Percentiles rank a stretch among this genome's conserved stretches.
phyloP scores from a whole-genome alignment of 2,888 invertebrate genomes.

The Sarcophaga rosellei region DNA sequence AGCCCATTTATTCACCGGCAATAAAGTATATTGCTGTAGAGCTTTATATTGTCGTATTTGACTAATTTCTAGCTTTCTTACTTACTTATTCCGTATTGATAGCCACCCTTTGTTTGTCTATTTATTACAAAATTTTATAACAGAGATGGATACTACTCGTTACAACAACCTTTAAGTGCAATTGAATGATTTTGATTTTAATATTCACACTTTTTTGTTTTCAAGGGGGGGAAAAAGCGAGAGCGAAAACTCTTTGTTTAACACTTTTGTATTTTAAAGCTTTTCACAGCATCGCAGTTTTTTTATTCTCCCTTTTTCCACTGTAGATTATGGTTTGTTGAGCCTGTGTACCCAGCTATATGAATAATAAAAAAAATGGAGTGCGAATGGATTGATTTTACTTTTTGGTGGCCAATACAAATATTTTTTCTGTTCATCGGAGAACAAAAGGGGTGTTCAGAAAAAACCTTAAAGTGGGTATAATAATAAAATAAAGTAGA shows the following conservation, averaged over 20 bases:
- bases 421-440: not conserved
- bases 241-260: conserved; percentile 24
- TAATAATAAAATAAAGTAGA: conserved; percentile 7
- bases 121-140: not conserved
- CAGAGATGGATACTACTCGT: conserved; percentile 26
- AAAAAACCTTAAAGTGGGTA: too few species aligned
- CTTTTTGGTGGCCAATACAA: not conserved
- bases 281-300: conserved; percentile 48
- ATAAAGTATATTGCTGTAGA: not conserved
- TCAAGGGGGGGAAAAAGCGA: not conserved
- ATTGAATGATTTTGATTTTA: conserved; percentile 62
- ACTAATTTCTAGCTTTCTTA: not conserved
- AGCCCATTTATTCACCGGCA: too few species aligned
- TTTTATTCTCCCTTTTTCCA: not conserved
- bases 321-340: conserved; percentile 34
- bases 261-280: conserved; percentile 36
- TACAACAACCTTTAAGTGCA: conserved; percentile 59
- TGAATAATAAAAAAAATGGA: conserved; percentile 48
- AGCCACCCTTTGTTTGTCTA: not conserved
- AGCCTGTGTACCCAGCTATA: conserved; percentile 17
- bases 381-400: conserved; percentile 21
- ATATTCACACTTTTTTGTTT: conserved; percentile 43
- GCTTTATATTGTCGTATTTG: not conserved
- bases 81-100: conserved; percentile 4
- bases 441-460: not conserved